Conservation (phyloP, 2,113 vertebrate genomes). For the Etia nguti region DNA sequence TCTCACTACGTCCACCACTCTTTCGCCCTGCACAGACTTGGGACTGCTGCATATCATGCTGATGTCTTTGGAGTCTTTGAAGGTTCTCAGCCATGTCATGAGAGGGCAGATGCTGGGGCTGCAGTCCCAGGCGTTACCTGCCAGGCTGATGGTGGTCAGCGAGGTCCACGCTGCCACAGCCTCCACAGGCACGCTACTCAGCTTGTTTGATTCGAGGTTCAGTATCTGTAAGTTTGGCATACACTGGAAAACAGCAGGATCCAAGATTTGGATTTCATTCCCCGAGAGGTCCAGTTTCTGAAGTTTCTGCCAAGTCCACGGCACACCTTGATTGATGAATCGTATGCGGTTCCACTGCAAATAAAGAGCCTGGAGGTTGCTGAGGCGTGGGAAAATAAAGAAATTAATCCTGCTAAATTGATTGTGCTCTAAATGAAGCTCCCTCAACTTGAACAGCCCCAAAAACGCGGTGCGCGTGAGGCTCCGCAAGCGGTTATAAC, state of each 20-base stretch:
- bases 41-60: constrained; percentile 95
- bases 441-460: constrained; percentile 86
- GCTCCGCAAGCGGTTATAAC: constrained; percentile 91
- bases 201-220: constrained; percentile 94
- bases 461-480: constrained; percentile 90
- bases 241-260: constrained; percentile 87
- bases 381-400: constrained; percentile 90
- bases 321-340: constrained; percentile 83
- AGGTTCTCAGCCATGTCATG: constrained; percentile 87
- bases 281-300: constrained; percentile 95
- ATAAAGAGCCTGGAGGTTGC: constrained; percentile 89
- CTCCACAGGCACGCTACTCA: constrained; percentile 87
- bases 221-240: constrained; percentile 91
- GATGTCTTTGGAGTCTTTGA: constrained; percentile 87
- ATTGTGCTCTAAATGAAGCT: constrained; percentile 95
- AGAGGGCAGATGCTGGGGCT: constrained; percentile 88
- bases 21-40: constrained; percentile 87
- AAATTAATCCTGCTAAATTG: constrained; percentile 96
- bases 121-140: constrained; percentile 95
- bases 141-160: constrained; percentile 85
- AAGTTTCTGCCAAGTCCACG: constrained; percentile 92
- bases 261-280: constrained; percentile 90
- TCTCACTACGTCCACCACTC: constrained; percentile 84
- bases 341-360: constrained; percentile 96
- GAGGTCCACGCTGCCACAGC: constrained; percentile 90